Evolutionary conservation across 2,888 invertebrate genomes (phyloP).

Genomic region (Lissonota sp.): DNA sequence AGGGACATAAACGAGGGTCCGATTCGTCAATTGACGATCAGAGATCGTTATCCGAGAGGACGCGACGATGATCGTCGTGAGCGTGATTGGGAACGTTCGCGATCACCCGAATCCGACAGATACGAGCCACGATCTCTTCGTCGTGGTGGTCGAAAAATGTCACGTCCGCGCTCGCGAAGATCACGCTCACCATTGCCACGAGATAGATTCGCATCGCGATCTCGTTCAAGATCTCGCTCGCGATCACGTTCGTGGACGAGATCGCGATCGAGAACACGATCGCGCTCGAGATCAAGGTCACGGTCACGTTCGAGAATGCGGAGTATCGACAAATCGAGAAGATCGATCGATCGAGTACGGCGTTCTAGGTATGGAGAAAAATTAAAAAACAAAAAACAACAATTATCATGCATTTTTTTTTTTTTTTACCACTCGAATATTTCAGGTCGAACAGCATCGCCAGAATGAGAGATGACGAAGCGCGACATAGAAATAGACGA

Average conservation of each 20-base stretch:
- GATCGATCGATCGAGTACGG: constrained; percentile 70
- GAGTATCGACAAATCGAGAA: constrained; percentile 62
- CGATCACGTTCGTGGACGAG: constrained; percentile 70
- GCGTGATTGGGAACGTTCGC: constrained; percentile 73
- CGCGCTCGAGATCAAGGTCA: constrained; percentile 70
- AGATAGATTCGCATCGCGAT: constrained; percentile 65
- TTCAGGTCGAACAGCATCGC: constrained; percentile 64
- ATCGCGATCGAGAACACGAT: constrained; percentile 27
- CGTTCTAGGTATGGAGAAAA: constrained; percentile 77
- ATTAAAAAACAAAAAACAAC: too few relatives aligned
- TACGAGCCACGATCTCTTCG: constrained; percentile 63
- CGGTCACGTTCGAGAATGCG: constrained; percentile 70
- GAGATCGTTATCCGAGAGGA: constrained; percentile 50
- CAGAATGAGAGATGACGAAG: constrained; percentile 68
- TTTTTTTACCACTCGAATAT: not conserved
- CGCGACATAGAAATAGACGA: constrained; percentile 46
- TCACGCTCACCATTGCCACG: constrained; percentile 62
- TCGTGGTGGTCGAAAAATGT: constrained; percentile 64
- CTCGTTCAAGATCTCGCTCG: constrained; percentile 70
- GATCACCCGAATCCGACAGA: constrained; percentile 73
- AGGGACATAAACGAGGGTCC: constrained; percentile 74
- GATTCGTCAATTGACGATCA: constrained; percentile 36
- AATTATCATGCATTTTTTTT: not conserved
- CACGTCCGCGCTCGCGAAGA: constrained; percentile 57
- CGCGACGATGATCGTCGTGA: constrained; percentile 60